Evolutionary conservation across 2,797 vertebrate genomes (phyloP), one percentile per base, ranked within the genome.

Genomic region (Sebastes itinus): DNA sequence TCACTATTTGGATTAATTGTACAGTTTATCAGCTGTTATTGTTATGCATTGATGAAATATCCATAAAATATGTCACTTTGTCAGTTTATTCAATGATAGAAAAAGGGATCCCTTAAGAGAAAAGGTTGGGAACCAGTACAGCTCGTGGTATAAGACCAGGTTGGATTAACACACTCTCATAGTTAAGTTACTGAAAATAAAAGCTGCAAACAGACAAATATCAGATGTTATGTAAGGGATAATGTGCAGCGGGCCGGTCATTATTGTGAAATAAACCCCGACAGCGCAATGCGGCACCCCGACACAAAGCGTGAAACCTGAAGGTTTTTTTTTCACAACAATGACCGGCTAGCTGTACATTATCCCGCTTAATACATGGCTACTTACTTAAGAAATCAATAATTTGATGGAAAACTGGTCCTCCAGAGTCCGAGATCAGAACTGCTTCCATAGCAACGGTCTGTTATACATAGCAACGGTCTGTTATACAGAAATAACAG

Each of bases 271-370:
- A 42, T 42, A 42, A 42, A 42, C 38, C 38, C 38, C 0, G 3
- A 18, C 38, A 18, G 14, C 0, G 38, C 2, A 0, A 42, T 16
- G 38, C 0, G 0, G 16, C 16, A 46, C 42, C 42, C 42, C 7
- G 3, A 46, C 3, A 1, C 16, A 0, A 46, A 46, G 42, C 3
- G 6, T 18, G 42, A 18, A 46, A 16, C 42, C 42, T 18, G 42
- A 46, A 46, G 42, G 3, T 0, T 0, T 46, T 7, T 18, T 0
- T 46, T 46, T 46, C 6, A 46, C 42, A 18, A 46, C 42, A 7
- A 75, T 63, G 3, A 46, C 42, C 6, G 1, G 16, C 16, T 38
- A 0, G 12, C 35, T 38, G 35, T 38, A 38, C 35, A 38, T 38
- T 38, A 38, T 38, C 35, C 12, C 5, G 35, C 35, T 18, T 46